These are phyloP conservation scores for Dinocampus coccinellae DNA, from an alignment of 2,888 invertebrate species.

Conservation along the genomic window DNA sequence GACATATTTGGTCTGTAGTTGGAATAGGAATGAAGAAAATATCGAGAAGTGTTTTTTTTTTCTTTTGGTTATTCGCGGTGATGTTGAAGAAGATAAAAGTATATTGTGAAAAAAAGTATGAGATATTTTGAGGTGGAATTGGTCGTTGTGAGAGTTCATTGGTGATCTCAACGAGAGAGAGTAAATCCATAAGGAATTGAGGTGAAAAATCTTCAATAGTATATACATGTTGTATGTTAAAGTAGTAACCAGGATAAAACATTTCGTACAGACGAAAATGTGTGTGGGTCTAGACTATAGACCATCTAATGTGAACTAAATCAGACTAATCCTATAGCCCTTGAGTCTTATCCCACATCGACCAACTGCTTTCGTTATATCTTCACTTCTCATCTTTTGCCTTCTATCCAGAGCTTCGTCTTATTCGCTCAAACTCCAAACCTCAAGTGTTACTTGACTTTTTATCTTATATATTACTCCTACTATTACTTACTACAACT, in stretches of 20 bases:
- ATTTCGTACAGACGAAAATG: constrained; percentile 19
- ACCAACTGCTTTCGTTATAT: constrained; percentile 31
- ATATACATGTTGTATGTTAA: neutral
- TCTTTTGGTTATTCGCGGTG: neutral
- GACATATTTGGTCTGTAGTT: too few relatives aligned
- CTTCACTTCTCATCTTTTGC: constrained; percentile 34
- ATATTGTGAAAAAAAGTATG: neutral
- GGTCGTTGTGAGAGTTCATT: constrained; percentile 7
- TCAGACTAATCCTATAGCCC: constrained; percentile 42
- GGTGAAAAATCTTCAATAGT: constrained; percentile 2
- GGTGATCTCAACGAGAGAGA: constrained; percentile 28
- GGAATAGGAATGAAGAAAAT: constrained; percentile 21
- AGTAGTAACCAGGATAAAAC: neutral
- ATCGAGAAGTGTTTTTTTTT: too few relatives aligned
- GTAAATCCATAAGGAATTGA: constrained; percentile 37
- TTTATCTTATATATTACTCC: neutral
- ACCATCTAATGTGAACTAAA: constrained; percentile 36
- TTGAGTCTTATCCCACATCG: constrained; percentile 36
- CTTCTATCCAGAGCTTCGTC: constrained; percentile 20
- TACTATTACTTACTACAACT: neutral
- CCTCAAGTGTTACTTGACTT: neutral
- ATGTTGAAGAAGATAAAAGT: neutral
- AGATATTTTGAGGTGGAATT: neutral
- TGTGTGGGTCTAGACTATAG: neutral
- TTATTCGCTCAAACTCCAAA: neutral